Percentiles rank a stretch among this genome's conserved stretches.
phyloP scores from a whole-genome alignment of 2,888 invertebrate species.

The Tribolium freemani region DNA sequence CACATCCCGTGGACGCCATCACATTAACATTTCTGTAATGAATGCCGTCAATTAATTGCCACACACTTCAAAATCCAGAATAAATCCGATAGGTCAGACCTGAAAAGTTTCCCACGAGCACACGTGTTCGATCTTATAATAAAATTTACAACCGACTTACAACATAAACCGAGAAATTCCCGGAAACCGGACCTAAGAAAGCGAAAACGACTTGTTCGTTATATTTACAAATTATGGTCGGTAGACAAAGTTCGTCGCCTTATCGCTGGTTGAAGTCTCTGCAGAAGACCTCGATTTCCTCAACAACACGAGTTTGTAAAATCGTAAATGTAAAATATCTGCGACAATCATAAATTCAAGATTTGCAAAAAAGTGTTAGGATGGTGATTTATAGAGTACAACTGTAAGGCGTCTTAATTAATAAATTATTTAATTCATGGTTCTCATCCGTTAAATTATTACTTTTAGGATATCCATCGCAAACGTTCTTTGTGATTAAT shows the following conservation, averaged over 20 bases:
- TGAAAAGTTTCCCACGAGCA: conserved; percentile 37
- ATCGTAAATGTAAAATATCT: background rate
- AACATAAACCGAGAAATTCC: conserved; percentile 30
- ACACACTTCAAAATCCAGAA: conserved; percentile 8
- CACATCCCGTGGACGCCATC: conserved; percentile 5
- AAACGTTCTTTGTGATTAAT: conserved; percentile 27
- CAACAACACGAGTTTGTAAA: background rate
- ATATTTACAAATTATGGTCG: conserved; percentile 6
- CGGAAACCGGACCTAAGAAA: conserved; percentile 36
- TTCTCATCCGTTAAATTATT: conserved; percentile 22
- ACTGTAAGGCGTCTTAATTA: conserved; percentile 1
- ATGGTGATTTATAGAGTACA: background rate
- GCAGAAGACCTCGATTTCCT: background rate
- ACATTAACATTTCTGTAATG: conserved; percentile 14
- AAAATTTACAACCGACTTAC: conserved; percentile 27
- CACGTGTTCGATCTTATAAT: conserved; percentile 40
- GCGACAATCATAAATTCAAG: too few relatives aligned
- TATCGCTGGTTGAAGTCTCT: conserved; percentile 9
- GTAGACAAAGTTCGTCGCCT: conserved; percentile 11
- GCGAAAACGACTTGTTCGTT: conserved; percentile 22
- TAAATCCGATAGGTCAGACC: conserved; percentile 18
- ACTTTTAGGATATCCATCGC: background rate
- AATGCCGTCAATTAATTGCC: conserved; percentile 20
- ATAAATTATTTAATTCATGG: conserved; percentile 24
- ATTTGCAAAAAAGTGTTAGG: background rate